Evolutionary conservation across 2,113 vertebrate species (phyloP), one percentile per base, ranked within the genome.

Genomic region (Sclerurus mexicanus): DNA sequence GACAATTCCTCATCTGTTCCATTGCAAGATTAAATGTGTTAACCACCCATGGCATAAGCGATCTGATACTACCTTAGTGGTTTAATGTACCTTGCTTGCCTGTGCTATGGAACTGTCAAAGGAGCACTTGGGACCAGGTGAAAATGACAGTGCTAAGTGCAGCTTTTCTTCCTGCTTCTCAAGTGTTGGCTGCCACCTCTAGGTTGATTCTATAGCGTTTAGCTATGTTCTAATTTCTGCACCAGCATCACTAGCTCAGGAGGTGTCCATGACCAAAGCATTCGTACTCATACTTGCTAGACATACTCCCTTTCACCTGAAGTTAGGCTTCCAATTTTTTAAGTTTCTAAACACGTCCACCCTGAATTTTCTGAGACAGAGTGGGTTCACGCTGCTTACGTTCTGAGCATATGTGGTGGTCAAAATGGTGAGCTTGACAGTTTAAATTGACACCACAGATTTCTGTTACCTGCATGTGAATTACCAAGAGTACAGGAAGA

Each of bases 81-180:
- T 80, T 83, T 49, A 15, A 31, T n/a, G 35, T 56, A n/a, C 58
- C 8, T 33, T 0, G 0, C 66, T 37, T 10, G 0, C 19, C 37
- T 88, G 28, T 46, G 22, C 42, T 75, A 6, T 58, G 66, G 20
- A 79, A 67, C 20, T 14, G 35, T 28, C 10, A 13, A 31, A 33
- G 28, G 28, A 67, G 9, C 8, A 9, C 23, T 67, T 9, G 14
- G 39, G 60, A 28, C 58, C 28, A 53, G 2, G 1, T 71, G 10
- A 47, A 68, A 47, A 20, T 46, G 60, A 13, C 56, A 62, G 2
- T 46, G 60, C 17, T 69, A 60, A 67, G 58, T n/a, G n/a, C n/a
- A 72, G 47, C 21, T 67, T 6, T 37, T 79, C 20, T 50, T 88
- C 16, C 24, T 71, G 62, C 58, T 60, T 72, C 35, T 64, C 35